These are phyloP conservation scores for Antennarius maculatus DNA, from an alignment of 2,797 vertebrate genomes.

Conservation along the genomic window DNA sequence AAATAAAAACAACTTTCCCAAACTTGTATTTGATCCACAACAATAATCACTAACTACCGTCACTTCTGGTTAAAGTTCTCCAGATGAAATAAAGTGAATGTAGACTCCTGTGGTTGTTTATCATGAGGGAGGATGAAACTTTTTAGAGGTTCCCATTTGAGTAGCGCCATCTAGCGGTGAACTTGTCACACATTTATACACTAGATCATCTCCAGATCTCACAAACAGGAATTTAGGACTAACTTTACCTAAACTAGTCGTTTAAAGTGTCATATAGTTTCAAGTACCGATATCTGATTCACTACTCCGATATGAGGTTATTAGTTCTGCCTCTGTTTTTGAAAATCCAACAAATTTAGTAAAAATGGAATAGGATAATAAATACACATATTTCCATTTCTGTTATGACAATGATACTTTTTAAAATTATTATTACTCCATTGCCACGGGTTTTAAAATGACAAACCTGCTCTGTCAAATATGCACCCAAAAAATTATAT, in stretches of 20 bases:
- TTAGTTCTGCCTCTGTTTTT: background rate
- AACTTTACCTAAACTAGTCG: background rate
- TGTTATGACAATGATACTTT: background rate
- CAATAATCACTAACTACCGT: no score
- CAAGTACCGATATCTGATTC: background rate
- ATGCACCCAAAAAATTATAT: no score
- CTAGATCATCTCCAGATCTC: background rate
- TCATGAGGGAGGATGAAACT: background rate
- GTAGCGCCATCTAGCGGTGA: constrained; percentile 71
- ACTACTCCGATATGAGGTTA: background rate
- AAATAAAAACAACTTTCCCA: background rate
- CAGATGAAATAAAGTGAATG: background rate
- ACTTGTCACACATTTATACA: constrained; percentile 1
- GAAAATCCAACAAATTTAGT: no score
- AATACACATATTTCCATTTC: background rate
- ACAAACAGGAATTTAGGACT: background rate
- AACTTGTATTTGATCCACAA: background rate
- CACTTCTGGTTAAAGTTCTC: background rate
- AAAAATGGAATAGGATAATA: no score
- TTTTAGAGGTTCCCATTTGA: constrained; percentile 37
- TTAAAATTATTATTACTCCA: background rate
- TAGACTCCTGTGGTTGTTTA: background rate
- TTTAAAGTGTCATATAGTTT: background rate
- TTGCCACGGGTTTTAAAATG: background rate
- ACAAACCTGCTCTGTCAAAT: background rate